These are phyloP conservation scores for Trematocara variabile DNA, from an alignment of 2,113 vertebrate species.

Conservation along the genomic window DNA sequence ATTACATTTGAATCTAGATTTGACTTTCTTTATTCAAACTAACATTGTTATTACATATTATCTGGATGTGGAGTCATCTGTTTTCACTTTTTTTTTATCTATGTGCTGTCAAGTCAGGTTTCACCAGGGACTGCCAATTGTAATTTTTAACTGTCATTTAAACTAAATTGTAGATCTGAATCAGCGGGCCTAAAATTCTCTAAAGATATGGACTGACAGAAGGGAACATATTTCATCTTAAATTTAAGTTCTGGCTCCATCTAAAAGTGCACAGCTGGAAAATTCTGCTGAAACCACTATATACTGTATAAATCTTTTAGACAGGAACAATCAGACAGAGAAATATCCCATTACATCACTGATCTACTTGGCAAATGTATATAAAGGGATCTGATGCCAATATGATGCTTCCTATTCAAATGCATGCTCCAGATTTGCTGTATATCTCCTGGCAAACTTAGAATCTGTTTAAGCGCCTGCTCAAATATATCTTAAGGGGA, in stretches of 20 bases:
- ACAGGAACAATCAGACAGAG: slow-evolving; percentile 4
- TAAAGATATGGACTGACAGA: slow-evolving; percentile 77
- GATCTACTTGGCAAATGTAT: neutral
- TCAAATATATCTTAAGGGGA: neutral
- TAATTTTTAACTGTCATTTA: slow-evolving; percentile 96
- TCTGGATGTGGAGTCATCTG: slow-evolving; percentile 91
- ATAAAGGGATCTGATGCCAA: neutral
- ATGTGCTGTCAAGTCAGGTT: slow-evolving; percentile 87
- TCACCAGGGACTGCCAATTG: slow-evolving; percentile 85
- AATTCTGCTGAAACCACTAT: slow-evolving; percentile 15
- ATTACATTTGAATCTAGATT: slow-evolving; percentile 94
- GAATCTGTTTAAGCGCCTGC: neutral
- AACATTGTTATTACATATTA: slow-evolving; percentile 99
- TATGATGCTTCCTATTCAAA: neutral
- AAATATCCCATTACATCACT: slow-evolving; percentile 5
- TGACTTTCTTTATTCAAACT: slow-evolving; percentile 92
- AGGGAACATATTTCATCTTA: slow-evolving; percentile 76
- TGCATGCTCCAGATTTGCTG: neutral
- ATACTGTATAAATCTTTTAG: slow-evolving; percentile 20
- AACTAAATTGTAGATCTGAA: slow-evolving; percentile 85
- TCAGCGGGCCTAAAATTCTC: slow-evolving; percentile 77
- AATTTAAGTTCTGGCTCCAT: slow-evolving; percentile 75
- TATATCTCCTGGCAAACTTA: neutral
- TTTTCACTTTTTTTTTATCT: slow-evolving; percentile 92
- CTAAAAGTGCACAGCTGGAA: slow-evolving; percentile 12